Base-by-base conservation (phyloP, 64 coral and sea anemone genomes). In the Porites lutea region DNA sequence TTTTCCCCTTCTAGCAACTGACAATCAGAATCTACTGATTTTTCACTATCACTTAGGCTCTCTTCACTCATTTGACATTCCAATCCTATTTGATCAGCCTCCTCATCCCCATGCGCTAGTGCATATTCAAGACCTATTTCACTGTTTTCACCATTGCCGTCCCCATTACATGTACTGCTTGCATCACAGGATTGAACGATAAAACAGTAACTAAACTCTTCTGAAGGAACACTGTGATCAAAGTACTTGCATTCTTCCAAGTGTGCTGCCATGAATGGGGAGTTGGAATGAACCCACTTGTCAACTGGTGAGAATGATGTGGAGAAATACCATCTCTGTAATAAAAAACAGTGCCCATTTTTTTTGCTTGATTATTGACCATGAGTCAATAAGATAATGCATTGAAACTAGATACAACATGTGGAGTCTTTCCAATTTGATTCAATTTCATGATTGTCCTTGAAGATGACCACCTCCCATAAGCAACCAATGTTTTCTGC, bases 271-370 rank as follows among this genome's bases (percentile, higher is more conserved):
- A 98, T 95, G 51, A 83, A 88, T n/a, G 96, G 96, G 13, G 89
- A 92, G 48, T 92, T 48, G 13, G 96, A 86, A 58, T 93, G 93
- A 3, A 95, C 93, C 96, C 96, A 98, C 16, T 89, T 73, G 19
- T 95, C 76, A 52, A 98, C 88, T 43, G 90, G 15, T 13, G 82
- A 75, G 74, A 95, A 98, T 7, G 96, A 89, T 45, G 86, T 90
- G 16, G 96, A 93, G 76, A 95, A 98, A 63, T 90, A 92, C 96
- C 96, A 98, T 89, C 79, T 92, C 96, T 98, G 87, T 65, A 92
- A 92, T 21, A 4, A 37, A 66, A 82, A 62, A 8, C 53, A 62
- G 21, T 27, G 2, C 22, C 27, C 27, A 37, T 37, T 37, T 37
- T 37, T 37, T 37, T 37, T 37, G 27, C 27, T 37, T 37, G 27